Base-by-base conservation (phyloP, 1,140 invertebrate species). In the Aphaenogaster ashmeadi region DNA sequence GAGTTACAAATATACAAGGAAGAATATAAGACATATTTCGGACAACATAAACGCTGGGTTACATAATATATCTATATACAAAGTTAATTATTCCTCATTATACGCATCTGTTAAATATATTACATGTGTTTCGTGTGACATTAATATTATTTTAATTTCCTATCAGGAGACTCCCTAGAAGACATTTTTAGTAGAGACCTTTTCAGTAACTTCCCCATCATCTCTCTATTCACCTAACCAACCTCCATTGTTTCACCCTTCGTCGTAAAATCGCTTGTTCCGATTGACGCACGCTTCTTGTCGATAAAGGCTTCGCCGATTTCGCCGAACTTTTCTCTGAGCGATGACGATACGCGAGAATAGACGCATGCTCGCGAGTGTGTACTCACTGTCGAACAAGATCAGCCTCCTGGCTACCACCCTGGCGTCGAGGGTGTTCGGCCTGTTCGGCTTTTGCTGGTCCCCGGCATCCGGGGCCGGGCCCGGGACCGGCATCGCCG, bases 371-470 rank as follows among this genome's bases (percentile, higher is more conserved):
- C 58, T 41, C 44, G 47, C 74, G 47, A n/a, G 7, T 11, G 33
- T 62, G 81, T 91, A 91, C 90, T 91, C 89, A 91, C 90, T 91
- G 89, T 91, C 87, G 87, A 89, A 89, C 67, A 91, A 88, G 89
- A 88, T 92, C 89, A 93, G 94, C 91, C 97, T 96, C 91, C 97
- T 96, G 85, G 97, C 97, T 80, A 97, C 95, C 93, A 97, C 97
- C 88, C 97, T 97, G 18, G 97, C 96, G 81, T 97, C 97, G 91
- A 98, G 96, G 75, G 97, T 97, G 91, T 97, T 97, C 58, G 97
- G 97, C 90, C 98, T 96, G 95, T 98, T 97, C 50, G 97, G 96
- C 93, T 97, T 97, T 79, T 95, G 95, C 81, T 95, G 95, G 58
- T 93, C 93, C 90, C 92, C 88, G 88, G 88, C 86, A 87, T 89